Base-by-base conservation (phyloP, 2,113 vertebrate genomes). In the Anguilla japonica region DNA sequence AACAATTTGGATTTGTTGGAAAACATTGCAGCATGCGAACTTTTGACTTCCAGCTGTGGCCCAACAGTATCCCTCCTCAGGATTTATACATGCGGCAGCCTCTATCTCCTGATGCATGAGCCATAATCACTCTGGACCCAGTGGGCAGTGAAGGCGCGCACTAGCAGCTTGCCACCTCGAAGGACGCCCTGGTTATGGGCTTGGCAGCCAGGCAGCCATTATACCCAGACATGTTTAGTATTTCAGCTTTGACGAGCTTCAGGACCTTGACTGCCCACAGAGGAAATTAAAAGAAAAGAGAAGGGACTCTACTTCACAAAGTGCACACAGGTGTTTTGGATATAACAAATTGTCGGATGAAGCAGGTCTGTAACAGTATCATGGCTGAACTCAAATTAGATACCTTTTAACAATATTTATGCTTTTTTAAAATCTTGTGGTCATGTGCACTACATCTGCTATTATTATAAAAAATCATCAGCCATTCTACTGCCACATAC, bases 21-120 rank as follows among this genome's bases (percentile, higher is more conserved):
- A 18, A 15, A 50, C 26, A 50, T n/a, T 29, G 41, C 43, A 5
- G 26, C 63, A 13, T 60, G 18, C 57, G 20, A 29, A 50, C 43
- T 50, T 26, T 7, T 11, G 18, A 26, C 41, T 22, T 29, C 41
- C 60, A 67, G 3, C 81, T 53, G 41, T 82, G 41, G 39, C 22
- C n/a, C 41, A 1, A 29, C 5, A 50, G 41, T 0, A 15, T 40
- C 29, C 29, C 39, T 43, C 79, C 14, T 67, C 18, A 67, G 46
- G 80, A 86, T 67, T 75, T 34, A 86, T 71, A 82, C 41, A 50
- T 43, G 60, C 60, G 46, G 22, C 81, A 20, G 18, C 9, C 86
- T 83, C 57, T 40, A 41, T 16, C 9, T 43, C 79, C 79, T 40
- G 39, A 26, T 82, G 41, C 29, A 86, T 41, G 79, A 41, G 56